Percentiles rank a stretch among this genome's conserved stretches.
phyloP scores from a whole-genome alignment of 2,888 invertebrate genomes.

The Steinernema scapterisci region DNA sequence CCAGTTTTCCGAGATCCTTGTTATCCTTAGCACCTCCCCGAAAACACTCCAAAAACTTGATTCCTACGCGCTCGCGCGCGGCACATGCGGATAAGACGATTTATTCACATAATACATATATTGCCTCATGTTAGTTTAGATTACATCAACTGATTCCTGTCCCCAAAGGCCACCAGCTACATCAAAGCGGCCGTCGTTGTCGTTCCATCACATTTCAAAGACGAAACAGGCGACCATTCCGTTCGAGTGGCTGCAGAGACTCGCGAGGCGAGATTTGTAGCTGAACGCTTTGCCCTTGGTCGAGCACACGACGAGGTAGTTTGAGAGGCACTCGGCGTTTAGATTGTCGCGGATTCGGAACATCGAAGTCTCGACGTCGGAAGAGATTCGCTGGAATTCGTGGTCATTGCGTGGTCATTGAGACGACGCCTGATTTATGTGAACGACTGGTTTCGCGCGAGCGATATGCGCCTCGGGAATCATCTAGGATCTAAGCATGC shows the following conservation, averaged over 20 bases:
- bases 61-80: not conserved
- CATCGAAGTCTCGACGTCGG: constrained; percentile 30
- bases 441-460: not conserved
- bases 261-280: constrained; percentile 15
- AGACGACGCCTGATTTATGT: not conserved
- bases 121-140: not conserved
- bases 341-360: constrained; percentile 29
- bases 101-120: not conserved
- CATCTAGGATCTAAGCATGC: not conserved
- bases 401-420: not conserved
- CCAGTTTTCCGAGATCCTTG: constrained; percentile 5
- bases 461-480: not conserved
- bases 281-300: constrained; percentile 27
- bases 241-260: constrained; percentile 4
- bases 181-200: no score
- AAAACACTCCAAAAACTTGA: not conserved
- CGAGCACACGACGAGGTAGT: constrained; percentile 25
- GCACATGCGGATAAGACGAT: not conserved
- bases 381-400: constrained; percentile 15
- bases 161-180: no score
- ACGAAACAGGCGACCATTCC: constrained; percentile 16
- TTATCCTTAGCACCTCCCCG: constrained; percentile 4
- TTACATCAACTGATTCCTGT: not conserved
- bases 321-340: constrained; percentile 22
- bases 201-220: not conserved